These are phyloP conservation scores for Parotocinclus haroldoi DNA, from an alignment of 2,797 vertebrate genomes.

Conservation along the genomic window DNA sequence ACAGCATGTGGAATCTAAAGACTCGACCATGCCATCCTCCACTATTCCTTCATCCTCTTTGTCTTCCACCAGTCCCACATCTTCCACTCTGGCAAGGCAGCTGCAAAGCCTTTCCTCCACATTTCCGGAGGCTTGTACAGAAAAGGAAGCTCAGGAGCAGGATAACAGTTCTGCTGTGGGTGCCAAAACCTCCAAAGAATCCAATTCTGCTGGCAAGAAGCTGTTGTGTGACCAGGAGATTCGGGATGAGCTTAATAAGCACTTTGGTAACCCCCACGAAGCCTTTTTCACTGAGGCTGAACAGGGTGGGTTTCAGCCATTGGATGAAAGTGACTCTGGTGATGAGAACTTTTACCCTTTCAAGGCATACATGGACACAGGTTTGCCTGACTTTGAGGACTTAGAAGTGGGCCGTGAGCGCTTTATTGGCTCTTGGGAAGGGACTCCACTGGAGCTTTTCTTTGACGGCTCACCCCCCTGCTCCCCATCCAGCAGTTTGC, in stretches of 20 bases:
- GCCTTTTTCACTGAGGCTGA: conserved; percentile 79
- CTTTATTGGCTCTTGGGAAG: conserved; percentile 90
- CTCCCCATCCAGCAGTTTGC: conserved; percentile 92
- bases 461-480: conserved; percentile 90
- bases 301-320: conserved; percentile 67
- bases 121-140: conserved; percentile 68
- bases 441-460: conserved; percentile 87
- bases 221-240: conserved; percentile 94
- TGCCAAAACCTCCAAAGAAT: conserved; percentile 52
- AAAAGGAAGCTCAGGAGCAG: conserved; percentile 68
- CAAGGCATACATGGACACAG: conserved; percentile 85
- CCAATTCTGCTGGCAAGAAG: conserved; percentile 77
- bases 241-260: conserved; percentile 96
- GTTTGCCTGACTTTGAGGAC: conserved; percentile 87
- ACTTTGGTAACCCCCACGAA: conserved; percentile 91
- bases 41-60: conserved; percentile 64
- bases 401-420: conserved; percentile 69
- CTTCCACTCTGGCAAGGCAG: conserved; percentile 75
- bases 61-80: conserved; percentile 49
- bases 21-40: conserved; percentile 74
- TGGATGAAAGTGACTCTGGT: conserved; percentile 74
- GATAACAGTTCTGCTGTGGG: conserved; percentile 53
- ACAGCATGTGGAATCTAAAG: conserved; percentile 84
- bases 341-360: conserved; percentile 78
- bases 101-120: conserved; percentile 74